Base-by-base conservation (phyloP, 2,888 invertebrate species). In the Trypoxylon attenuatum region DNA sequence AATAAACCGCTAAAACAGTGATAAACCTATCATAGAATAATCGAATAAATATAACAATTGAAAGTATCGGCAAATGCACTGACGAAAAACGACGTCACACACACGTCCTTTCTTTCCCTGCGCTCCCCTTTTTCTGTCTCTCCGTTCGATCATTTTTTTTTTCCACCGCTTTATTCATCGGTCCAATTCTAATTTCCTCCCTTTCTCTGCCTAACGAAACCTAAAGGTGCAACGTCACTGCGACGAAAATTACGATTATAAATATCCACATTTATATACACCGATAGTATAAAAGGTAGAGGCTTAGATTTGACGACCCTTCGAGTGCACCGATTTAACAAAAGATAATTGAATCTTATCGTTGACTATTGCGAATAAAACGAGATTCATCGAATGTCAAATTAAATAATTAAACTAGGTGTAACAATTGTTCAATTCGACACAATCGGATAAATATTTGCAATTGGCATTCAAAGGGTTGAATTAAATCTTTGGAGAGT, bases 401-500 rank as follows among this genome's bases (percentile, higher is more conserved):
- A n/a, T n/a, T n/a, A n/a, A n/a, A n/a, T n/a, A n/a, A n/a, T n/a
- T n/a, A n/a, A n/a, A n/a, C n/a, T n/a, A n/a, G n/a, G n/a, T n/a
- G n/a, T n/a, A n/a, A n/a, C n/a, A n/a, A n/a, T n/a, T n/a, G n/a
- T n/a, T n/a, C n/a, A n/a, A n/a, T n/a, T n/a, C n/a, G n/a, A n/a
- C n/a, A n/a, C n/a, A n/a, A n/a, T n/a, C n/a, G n/a, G n/a, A n/a
- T n/a, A n/a, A n/a, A n/a, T n/a, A n/a, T n/a, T n/a, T n/a, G n/a
- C n/a, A n/a, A n/a, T n/a, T n/a, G n/a, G n/a, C n/a, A n/a, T n/a
- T n/a, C n/a, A n/a, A n/a, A n/a, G 64, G 63, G 57, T 33, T 63
- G 61, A 79, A 71, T 79, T 81, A 83, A 79, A 82, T 83, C 83
- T 83, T 83, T 83, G 83, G 82, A 81, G 77, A 77, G 74, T 82